Evolutionary conservation across 2,797 vertebrate species (phyloP), one percentile per base, ranked within the genome.

Genomic region (Cygnus olor): DNA sequence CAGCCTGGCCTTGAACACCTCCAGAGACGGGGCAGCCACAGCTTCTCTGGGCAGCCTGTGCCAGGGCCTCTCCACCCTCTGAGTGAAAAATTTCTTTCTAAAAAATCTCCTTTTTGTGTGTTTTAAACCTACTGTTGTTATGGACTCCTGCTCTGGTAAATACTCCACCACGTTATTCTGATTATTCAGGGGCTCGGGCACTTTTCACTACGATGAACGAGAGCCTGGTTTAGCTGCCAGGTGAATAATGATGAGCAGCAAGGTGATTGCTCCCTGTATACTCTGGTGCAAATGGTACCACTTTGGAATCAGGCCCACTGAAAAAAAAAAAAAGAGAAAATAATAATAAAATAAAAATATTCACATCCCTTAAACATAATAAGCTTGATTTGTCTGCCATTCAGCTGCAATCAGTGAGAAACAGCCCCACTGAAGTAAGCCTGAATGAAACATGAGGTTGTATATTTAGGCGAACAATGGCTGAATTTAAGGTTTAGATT

Each of bases 301-400:
- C 94, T 96, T 94, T 87, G 64, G 91, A 90, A 96, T 95, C 93
- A 96, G 91, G 65, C 83, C 94, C 89, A 47, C 80, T 9, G 57
- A 79, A 94, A 90, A 40, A 79, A 95, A 94, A 95, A 94, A 93
- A 94, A 8, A 63, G 21, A 49, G 22, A 49, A 49, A 51, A 51
- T 51, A 51, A 51, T 25, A 54, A 76, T 28, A 89, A 94, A 95
- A 73, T 93, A 96, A 94, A 95, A 94, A 94, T 94, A 94, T 94
- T 96, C 95, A 85, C 91, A 82, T 9, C 25, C 76, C 57, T 93
- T 91, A 87, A 44, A 85, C 44, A 94, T 93, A 96, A 95, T 95
- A 94, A 95, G 91, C 71, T 78, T 94, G 93, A 95, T 97, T 96
- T 94, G 74, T 74, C 95, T 93, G 88, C 90, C 38, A 94, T 96